Percentiles rank a stretch among this genome's conserved stretches.
These are phyloP conservation scores for Brienomyrus brachyistius DNA, from an alignment of 2,113 vertebrate species.

Conservation along the genomic window DNA sequence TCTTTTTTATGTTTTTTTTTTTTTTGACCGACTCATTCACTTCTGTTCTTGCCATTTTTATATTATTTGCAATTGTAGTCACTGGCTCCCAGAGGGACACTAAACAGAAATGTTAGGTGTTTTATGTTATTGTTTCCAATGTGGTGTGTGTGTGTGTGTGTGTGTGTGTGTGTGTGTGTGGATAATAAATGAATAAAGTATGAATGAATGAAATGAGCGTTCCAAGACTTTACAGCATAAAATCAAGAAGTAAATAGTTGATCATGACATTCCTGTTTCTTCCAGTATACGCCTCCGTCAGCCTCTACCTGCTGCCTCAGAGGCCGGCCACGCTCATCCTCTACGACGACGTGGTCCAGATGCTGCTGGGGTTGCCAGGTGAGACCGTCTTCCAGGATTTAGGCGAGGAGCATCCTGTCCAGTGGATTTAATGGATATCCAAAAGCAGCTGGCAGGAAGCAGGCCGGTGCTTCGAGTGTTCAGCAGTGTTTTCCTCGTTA, in stretches of 20 bases:
- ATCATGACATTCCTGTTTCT: background rate
- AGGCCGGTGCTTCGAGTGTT: background rate
- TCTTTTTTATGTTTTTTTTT: background rate
- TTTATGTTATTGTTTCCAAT: background rate
- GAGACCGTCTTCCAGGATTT: conserved; percentile 25
- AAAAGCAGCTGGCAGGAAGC: background rate
- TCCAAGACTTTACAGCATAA: background rate
- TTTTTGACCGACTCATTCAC: background rate
- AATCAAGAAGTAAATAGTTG: background rate
- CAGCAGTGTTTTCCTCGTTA: background rate
- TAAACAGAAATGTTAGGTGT: background rate
- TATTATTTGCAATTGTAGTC: background rate
- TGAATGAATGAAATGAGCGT: background rate
- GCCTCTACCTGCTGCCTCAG: conserved; percentile 73
- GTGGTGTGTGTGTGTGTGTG: too few species aligned
- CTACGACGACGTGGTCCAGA: conserved; percentile 74
- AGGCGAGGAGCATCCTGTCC: background rate
- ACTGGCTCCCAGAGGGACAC: background rate
- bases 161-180: too few species aligned
- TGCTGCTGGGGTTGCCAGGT: conserved; percentile 76
- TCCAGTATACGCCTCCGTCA: conserved; percentile 71
- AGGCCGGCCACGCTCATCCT: conserved; percentile 75
- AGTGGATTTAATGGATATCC: background rate
- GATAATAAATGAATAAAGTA: background rate
- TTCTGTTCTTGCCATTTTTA: background rate